These are phyloP conservation scores for Synodontis membranacea DNA, from an alignment of 2,113 vertebrate species.

Conservation along the genomic window DNA sequence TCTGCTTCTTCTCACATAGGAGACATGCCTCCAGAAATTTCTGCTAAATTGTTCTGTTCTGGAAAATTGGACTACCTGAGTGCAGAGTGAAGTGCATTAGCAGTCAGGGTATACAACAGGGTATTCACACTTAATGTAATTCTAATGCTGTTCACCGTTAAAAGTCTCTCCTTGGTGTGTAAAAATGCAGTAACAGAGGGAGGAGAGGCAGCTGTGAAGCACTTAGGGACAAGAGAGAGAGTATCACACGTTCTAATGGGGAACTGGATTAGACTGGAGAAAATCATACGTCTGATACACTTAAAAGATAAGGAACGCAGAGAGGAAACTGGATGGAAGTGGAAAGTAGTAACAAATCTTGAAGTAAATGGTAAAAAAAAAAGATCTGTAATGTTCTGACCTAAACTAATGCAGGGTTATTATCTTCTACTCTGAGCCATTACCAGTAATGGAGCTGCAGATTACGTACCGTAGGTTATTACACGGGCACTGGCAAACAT, in stretches of 20 bases:
- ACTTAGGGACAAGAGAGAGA: slow-evolving; percentile 34
- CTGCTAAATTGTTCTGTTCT: too few relatives aligned
- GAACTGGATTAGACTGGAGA: slow-evolving; percentile 15
- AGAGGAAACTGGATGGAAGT: not conserved
- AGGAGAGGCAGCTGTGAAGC: slow-evolving; percentile 2
- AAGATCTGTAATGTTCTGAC: not conserved
- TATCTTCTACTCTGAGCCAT: not conserved
- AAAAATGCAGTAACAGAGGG: slow-evolving; percentile 28
- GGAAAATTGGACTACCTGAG: not conserved
- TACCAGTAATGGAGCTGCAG: not conserved
- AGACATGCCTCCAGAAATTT: not conserved
- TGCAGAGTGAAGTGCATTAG: not conserved
- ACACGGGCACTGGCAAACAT: not conserved
- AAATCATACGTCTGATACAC: not conserved
- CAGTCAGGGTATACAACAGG: slow-evolving; percentile 17
- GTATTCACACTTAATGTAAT: slow-evolving; percentile 40
- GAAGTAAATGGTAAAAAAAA: not conserved
- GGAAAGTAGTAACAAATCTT: not conserved
- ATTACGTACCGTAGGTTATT: not conserved
- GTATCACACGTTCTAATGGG: slow-evolving; percentile 12
- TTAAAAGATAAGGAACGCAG: not conserved
- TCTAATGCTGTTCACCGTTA: slow-evolving; percentile 17
- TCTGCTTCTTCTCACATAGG: not conserved
- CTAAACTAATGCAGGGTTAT: not conserved
- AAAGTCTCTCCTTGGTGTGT: slow-evolving; percentile 18